phyloP scores from a whole-genome alignment of 2,797 vertebrate genomes.

The Sebastes oblongus region DNA sequence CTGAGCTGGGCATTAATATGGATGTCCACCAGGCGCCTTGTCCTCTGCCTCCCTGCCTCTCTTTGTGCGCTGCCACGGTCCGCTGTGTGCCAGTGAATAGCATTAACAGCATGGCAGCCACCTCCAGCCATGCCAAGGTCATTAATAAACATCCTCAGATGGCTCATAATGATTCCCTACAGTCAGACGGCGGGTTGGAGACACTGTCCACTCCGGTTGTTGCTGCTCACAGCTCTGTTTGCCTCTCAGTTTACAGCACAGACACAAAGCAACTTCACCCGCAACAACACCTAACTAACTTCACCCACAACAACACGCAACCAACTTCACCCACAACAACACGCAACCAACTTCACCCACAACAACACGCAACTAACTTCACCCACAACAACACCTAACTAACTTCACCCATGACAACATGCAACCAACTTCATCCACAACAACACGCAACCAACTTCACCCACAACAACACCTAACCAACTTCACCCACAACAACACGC shows the following conservation, averaged over 20 bases:
- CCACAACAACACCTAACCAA: no score
- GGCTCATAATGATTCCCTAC: constrained; percentile 67
- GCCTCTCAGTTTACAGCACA: constrained; percentile 31
- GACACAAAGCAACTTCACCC: not conserved
- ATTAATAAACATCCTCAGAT: constrained; percentile 88
- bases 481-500: no score
- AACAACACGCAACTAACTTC: no score
- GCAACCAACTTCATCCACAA: no score
- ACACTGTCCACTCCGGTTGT: constrained; percentile 30
- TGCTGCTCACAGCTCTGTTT: constrained; percentile 43
- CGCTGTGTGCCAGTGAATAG: constrained; percentile 67
- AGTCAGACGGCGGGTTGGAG: constrained; percentile 21
- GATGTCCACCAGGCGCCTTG: constrained; percentile 78
- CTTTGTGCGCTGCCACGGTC: constrained; percentile 67
- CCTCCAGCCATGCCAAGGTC: constrained; percentile 65
- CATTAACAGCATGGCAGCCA: constrained; percentile 70
- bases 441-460: no score
- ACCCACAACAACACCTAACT: no score
- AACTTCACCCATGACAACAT: no score
- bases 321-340: no score
- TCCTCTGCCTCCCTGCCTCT: constrained; percentile 61
- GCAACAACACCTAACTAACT: not conserved
- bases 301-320: no score
- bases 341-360: no score
- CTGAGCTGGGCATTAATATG: constrained; percentile 71